Base-by-base conservation (phyloP, 2,113 vertebrate genomes). In the Phodopus roborovskii region DNA sequence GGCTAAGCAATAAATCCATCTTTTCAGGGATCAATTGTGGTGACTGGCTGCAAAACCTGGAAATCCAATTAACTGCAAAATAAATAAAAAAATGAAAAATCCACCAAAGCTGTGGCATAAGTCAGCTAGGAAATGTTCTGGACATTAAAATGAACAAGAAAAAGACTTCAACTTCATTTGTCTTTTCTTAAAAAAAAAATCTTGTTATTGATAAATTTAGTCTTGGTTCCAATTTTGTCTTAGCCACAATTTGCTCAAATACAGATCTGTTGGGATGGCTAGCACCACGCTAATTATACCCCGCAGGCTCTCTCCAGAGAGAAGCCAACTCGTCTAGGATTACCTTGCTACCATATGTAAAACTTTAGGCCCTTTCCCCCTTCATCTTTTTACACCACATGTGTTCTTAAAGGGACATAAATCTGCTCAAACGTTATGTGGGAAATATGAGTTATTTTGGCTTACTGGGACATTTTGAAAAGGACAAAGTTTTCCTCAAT, bases 11-110 rank as follows among this genome's bases (percentile, higher is more conserved):
- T 98, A 98, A 98, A 99, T 98, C 97, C 98, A 98, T 98, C 98
- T 98, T 98, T 98, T 98, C 81, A 91, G 98, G 98, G 98, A 98
- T 99, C 98, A 98, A 98, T 98, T 98, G 98, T 98, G 95, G 95
- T 98, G 98, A 98, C 98, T 98, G 97, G 93, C 98, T 98, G 97
- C 20, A 89, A 98, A 98, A 97, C 97, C 98, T 98, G 95, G 97
- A 98, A 98, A 98, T 98, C 97, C 98, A 98, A 98, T 98, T 99
- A 99, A 98, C 98, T 98, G 93, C 96, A 97, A 97, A 99, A 98
- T 98, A 96, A 98, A 98, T 97, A 10, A 91, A 97, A 39, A 97
- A 98, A 95, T 97, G 97, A 98, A 97, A 98, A 98, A 96, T 94
- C 92, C 74, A 91, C 96, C 79, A 94, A 96, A 97, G 60, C 0